These are phyloP conservation scores for Schmidtea mediterranea DNA, from an alignment of 1,140 invertebrate genomes.

Conservation along the genomic window DNA sequence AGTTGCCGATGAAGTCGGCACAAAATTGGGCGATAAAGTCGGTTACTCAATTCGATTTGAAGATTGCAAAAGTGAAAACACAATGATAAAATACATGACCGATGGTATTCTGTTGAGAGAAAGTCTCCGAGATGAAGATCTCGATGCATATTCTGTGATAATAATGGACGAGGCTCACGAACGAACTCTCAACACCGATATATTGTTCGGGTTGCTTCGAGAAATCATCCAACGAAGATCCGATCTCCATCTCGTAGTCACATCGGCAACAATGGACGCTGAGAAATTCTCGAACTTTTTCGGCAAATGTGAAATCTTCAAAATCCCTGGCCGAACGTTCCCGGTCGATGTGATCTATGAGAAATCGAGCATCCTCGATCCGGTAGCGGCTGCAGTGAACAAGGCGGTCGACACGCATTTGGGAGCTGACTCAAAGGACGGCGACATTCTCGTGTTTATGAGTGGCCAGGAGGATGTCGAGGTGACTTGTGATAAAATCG, in stretches of 20 bases:
- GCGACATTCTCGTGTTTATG: constrained; percentile 96
- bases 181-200: constrained; percentile 80
- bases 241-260: constrained; percentile 91
- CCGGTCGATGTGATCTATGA: constrained; percentile 76
- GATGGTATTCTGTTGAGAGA: constrained; percentile 87
- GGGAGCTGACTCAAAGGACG: constrained; percentile 55
- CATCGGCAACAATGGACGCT: constrained; percentile 96
- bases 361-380: constrained; percentile 88
- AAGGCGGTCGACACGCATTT: constrained; percentile 85
- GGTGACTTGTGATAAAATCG: constrained; percentile 78
- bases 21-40: constrained; percentile 44
- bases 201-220: constrained; percentile 75
- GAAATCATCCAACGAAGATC: constrained; percentile 66
- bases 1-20: constrained; percentile 86
- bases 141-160: constrained; percentile 77
- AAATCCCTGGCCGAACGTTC: constrained; percentile 72
- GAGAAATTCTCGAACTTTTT: constrained; percentile 92
- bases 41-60: constrained; percentile 98
- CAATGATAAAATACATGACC: constrained; percentile 95
- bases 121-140: constrained; percentile 65
- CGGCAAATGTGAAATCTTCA: constrained; percentile 83
- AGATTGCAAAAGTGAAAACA: constrained; percentile 67
- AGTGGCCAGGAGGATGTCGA: constrained; percentile 99
- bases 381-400: constrained; percentile 90
- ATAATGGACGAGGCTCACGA: constrained; percentile 99